phyloP scores from a whole-genome alignment of 2,797 vertebrate genomes.

The Chiloscyllium punctatum region DNA sequence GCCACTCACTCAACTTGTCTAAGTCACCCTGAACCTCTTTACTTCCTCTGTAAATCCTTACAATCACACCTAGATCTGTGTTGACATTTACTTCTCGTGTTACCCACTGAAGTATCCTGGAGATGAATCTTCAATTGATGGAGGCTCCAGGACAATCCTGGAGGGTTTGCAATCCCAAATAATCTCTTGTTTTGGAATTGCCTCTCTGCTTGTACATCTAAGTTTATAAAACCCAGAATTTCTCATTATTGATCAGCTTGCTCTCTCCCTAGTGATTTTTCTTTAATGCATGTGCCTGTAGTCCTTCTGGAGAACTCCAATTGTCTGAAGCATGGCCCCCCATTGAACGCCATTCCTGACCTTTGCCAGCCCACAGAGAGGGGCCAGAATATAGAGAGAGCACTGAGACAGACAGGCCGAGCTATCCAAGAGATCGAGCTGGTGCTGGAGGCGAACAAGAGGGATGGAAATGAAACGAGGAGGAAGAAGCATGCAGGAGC shows the following conservation, averaged over 20 bases:
- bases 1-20: no score
- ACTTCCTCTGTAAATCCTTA: no score
- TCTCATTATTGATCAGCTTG: neutral
- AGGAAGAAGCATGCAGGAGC: neutral
- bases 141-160: neutral
- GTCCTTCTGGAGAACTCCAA: conserved; percentile 57
- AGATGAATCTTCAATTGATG: neutral
- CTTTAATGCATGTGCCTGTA: conserved; percentile 41
- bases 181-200: neutral
- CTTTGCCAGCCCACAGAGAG: conserved; percentile 39
- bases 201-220: neutral
- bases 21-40: no score
- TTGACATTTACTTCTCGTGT: neutral
- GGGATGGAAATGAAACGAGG: neutral
- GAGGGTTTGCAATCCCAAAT: neutral
- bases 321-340: conserved; percentile 42
- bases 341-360: neutral
- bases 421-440: conserved; percentile 61
- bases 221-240: neutral
- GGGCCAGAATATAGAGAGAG: conserved; percentile 44
- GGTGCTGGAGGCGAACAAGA: conserved; percentile 46
- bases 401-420: conserved; percentile 59
- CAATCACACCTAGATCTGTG: neutral
- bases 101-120: neutral
- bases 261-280: neutral